Evolutionary conservation across 1,140 invertebrate genomes (phyloP).

Genomic region (Steinernema khuongi): DNA sequence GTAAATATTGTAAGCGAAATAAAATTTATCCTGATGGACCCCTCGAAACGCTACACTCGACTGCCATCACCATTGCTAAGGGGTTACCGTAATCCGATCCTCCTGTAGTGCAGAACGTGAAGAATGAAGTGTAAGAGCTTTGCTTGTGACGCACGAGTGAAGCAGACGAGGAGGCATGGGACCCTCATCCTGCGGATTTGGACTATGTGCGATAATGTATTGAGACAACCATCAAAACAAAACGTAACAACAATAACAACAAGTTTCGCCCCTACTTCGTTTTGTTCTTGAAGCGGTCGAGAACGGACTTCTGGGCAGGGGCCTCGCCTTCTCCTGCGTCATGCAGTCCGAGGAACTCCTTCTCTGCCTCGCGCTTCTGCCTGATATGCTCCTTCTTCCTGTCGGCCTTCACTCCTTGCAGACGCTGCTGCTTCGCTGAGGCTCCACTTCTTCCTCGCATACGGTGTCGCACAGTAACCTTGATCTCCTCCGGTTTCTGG

Average conservation of each 20-base stretch:
- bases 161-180: no score
- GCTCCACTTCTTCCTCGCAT: constrained; percentile 31
- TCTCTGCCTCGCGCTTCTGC: constrained; percentile 22
- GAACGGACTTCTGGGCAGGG: constrained; percentile 24
- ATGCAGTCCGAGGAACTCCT: constrained; percentile 32
- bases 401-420: constrained; percentile 34
- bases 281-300: constrained; percentile 34
- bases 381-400: constrained; percentile 26
- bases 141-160: no score
- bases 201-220: not conserved
- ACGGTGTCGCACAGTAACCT: constrained; percentile 36
- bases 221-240: constrained; percentile 12
- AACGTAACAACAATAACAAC: constrained; percentile 25
- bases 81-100: no score
- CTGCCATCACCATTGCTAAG: no score
- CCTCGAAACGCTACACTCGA: no score
- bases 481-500: constrained; percentile 26
- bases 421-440: constrained; percentile 24
- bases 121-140: no score
- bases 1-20: no score
- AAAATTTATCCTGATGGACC: no score
- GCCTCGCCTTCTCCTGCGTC: not conserved
- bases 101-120: no score
- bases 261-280: constrained; percentile 22
- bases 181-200: no score